Percentiles rank a stretch among this genome's conserved stretches.
Evolutionary conservation across 53 echinoderm and acorn worm species (phyloP).

Genomic region (Zoroaster sp.): DNA sequence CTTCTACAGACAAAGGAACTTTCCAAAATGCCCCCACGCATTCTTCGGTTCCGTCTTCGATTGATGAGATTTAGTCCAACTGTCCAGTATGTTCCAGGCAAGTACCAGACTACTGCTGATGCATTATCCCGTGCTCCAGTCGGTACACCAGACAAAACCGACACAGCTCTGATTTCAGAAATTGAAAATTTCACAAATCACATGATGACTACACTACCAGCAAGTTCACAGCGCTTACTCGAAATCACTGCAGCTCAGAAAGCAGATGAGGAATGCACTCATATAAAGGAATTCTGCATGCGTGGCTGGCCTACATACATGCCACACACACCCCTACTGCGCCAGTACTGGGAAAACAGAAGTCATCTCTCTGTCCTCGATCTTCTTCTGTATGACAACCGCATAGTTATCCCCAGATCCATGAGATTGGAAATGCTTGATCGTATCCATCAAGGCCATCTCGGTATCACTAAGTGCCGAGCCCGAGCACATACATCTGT

Average conservation of each 20-base stretch:
- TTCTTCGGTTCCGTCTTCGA: conserved; percentile 65
- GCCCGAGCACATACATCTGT: conserved; percentile 53
- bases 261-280: conserved; percentile 44
- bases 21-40: conserved; percentile 29
- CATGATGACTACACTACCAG: conserved; percentile 33
- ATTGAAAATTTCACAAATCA: conserved; percentile 20
- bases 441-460: conserved; percentile 61
- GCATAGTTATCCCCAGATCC: conserved; percentile 54
- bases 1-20: conserved; percentile 47
- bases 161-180: conserved; percentile 3
- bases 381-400: conserved; percentile 40
- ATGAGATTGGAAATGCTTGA: conserved; percentile 35
- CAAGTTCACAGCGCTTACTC: conserved; percentile 27
- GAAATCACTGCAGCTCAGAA: conserved; percentile 27
- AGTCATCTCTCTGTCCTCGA: conserved; percentile 15
- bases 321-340: not conserved
- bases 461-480: conserved; percentile 60
- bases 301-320: conserved; percentile 50
- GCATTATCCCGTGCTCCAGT: conserved; percentile 63
- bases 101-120: conserved; percentile 41
- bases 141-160: not conserved
- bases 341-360: conserved; percentile 18
- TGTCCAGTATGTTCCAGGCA: conserved; percentile 61
- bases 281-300: conserved; percentile 26
- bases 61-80: conserved; percentile 41